Conservation (phyloP, 2,888 invertebrate species). For the Agrypnus murinus region DNA sequence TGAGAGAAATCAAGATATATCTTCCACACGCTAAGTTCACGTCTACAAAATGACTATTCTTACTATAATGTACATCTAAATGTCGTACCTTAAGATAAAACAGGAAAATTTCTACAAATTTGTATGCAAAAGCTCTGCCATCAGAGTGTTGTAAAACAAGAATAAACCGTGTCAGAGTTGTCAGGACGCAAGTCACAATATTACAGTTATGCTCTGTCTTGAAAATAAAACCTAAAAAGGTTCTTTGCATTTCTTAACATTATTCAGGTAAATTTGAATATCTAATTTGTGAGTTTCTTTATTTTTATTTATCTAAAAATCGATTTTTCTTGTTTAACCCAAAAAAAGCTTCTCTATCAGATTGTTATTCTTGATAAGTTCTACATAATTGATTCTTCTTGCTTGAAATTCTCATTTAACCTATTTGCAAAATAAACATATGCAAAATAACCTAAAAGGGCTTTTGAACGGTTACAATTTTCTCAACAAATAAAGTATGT, state of each 20-base stretch:
- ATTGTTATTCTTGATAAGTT: too few relatives aligned
- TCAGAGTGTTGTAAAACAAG: constrained; percentile 51
- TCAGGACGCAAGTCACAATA: constrained; percentile 47
- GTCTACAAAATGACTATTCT: constrained; percentile 36
- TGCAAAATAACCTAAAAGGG: background rate
- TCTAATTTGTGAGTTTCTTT: background rate
- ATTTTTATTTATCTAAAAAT: background rate
- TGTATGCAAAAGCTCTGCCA: constrained; percentile 53
- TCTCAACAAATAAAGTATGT: constrained; percentile 37
- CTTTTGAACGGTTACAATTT: constrained; percentile 30
- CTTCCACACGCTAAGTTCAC: constrained; percentile 35
- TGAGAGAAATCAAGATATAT: constrained; percentile 42
- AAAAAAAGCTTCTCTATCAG: too few relatives aligned
- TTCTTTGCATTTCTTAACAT: constrained; percentile 2
- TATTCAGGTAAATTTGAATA: constrained; percentile 5
- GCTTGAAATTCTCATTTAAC: constrained; percentile 29
- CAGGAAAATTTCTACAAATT: constrained; percentile 52
- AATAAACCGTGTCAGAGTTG: constrained; percentile 50
- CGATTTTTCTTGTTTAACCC: too few relatives aligned
- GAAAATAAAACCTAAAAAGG: constrained; percentile 40
- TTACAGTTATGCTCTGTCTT: constrained; percentile 39
- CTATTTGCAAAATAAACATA: constrained; percentile 37
- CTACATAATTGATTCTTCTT: too few relatives aligned
- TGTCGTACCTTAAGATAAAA: constrained; percentile 48
- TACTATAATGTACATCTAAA: constrained; percentile 44